Evolutionary conservation across 2,797 vertebrate species (phyloP), one percentile per base, ranked within the genome.

Genomic region (Scolopax rusticola): DNA sequence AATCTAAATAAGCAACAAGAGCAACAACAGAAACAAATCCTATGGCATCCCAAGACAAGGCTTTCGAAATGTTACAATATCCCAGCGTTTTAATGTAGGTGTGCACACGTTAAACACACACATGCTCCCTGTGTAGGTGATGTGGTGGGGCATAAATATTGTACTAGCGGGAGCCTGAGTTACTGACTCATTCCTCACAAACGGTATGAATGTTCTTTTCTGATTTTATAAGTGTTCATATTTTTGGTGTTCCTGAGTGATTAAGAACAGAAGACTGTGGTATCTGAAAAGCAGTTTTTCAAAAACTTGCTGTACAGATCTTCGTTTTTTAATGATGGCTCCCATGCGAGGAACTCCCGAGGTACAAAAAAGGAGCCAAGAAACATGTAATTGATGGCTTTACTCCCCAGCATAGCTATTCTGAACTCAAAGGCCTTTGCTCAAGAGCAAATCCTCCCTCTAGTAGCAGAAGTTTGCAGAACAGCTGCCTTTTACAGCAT

Each of bases 151-250:
- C 71, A 93, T 82, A 91, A 95, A 95, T 95, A 90, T 90, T 96
- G 95, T 68, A 89, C 87, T 54, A 94, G 69, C 77, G 59, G 56
- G 74, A 92, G 93, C 90, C 89, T 65, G 79, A 81, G 65, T 76
- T 94, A 88, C 90, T 93, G 88, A 90, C 83, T 93, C 93, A 84
- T 84, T 94, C 84, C 28, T 71, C 74, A 59, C 59, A 89, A 93
- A 92, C 3, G 67, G 53, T 47, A 90, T 36, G 63, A 90, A 95
- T 89, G 87, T 69, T 95, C 88, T 91, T 86, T 95, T 76, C 90
- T 90, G 76, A 88, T 95, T 94, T 83, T 33, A 2, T 61, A 94
- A 84, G 41, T 15, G 47, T 59, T 94, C 45, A 6, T 69, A 65
- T 33, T 61, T 88, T 75, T 5, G 18, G 65, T 33, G 20, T 16